A percentile compares a stretch with the other conserved stretches of the same genome.
These are phyloP conservation scores for Salvelinus alpinus DNA, from an alignment of 2,113 vertebrate species.

Conservation along the genomic window DNA sequence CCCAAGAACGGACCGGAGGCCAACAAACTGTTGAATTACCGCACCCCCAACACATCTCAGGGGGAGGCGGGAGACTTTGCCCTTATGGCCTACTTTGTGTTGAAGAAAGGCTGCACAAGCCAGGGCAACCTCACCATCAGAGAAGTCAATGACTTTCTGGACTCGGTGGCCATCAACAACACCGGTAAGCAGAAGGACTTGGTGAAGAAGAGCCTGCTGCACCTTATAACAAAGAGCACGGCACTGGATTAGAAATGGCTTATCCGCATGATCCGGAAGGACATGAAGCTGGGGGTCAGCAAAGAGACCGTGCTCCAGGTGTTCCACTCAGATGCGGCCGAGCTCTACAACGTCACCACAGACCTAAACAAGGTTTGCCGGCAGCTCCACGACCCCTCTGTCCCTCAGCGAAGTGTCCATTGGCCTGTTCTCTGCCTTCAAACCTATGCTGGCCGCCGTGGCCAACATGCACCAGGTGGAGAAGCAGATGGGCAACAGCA, in stretches of 20 bases:
- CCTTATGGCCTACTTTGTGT: conserved; percentile 87
- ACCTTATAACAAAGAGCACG: conserved; percentile 88
- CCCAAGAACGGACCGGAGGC: conserved; percentile 93
- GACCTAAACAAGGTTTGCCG: conserved; percentile 91
- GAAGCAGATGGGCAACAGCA: conserved; percentile 86
- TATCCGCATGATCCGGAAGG: conserved; percentile 95
- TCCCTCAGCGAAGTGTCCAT: conserved; percentile 92
- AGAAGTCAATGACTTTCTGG: conserved; percentile 90
- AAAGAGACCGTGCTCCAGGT: conserved; percentile 85
- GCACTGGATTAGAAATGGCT: conserved; percentile 98
- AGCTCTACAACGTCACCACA: conserved; percentile 88
- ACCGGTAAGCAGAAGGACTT: conserved; percentile 81
- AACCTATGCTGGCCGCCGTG: conserved; percentile 91
- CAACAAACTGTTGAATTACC: conserved; percentile 89
- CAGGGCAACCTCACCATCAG: conserved; percentile 83
- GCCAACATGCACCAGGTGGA: conserved; percentile 86
- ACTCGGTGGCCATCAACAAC: conserved; percentile 85
- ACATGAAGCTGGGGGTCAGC: conserved; percentile 92
- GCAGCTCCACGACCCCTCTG: conserved; percentile 82
- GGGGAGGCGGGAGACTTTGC: conserved; percentile 93
- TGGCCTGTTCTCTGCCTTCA: conserved; percentile 89
- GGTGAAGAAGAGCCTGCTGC: conserved; percentile 86
- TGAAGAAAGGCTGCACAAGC: conserved; percentile 86
- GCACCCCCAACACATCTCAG: conserved; percentile 79
- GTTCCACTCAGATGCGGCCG: conserved; percentile 87